Conservation (phyloP, 2,888 invertebrate genomes). For the Sminthurides aquaticus region DNA sequence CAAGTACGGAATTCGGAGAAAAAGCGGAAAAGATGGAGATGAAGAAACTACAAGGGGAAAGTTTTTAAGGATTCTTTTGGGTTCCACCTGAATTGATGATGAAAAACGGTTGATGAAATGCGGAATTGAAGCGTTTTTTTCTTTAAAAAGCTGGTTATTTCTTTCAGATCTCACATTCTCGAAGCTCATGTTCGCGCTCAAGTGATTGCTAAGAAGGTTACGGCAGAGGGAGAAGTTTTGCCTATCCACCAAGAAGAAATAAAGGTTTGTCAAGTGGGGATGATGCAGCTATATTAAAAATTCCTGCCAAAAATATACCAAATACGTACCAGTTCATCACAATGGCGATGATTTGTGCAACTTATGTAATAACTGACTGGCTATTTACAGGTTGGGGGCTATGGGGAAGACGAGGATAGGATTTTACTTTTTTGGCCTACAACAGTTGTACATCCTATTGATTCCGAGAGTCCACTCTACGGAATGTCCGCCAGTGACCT, state of each 20-base stretch:
- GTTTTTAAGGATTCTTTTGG: too few relatives aligned
- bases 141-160: too few relatives aligned
- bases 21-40: too few relatives aligned
- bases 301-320: not conserved
- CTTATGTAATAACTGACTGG: not conserved
- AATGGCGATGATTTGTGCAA: not conserved
- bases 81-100: too few relatives aligned
- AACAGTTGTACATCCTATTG: conserved; percentile 83
- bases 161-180: conserved; percentile 26
- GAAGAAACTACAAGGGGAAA: too few relatives aligned
- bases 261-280: conserved; percentile 22
- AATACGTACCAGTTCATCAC: too few relatives aligned
- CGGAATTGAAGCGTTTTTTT: too few relatives aligned
- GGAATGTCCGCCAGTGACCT: conserved; percentile 81
- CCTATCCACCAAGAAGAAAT: conserved; percentile 57
- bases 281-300: too few relatives aligned
- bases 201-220: conserved; percentile 72
- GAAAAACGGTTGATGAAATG: too few relatives aligned
- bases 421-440: conserved; percentile 96
- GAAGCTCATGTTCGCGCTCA: conserved; percentile 56
- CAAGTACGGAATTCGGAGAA: too few relatives aligned
- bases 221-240: conserved; percentile 69
- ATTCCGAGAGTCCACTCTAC: conserved; percentile 76
- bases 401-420: conserved; percentile 38
- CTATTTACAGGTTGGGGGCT: conserved; percentile 28